Evolutionary conservation across 2,888 invertebrate species (phyloP).

Genomic region (Drosophila yooni): DNA sequence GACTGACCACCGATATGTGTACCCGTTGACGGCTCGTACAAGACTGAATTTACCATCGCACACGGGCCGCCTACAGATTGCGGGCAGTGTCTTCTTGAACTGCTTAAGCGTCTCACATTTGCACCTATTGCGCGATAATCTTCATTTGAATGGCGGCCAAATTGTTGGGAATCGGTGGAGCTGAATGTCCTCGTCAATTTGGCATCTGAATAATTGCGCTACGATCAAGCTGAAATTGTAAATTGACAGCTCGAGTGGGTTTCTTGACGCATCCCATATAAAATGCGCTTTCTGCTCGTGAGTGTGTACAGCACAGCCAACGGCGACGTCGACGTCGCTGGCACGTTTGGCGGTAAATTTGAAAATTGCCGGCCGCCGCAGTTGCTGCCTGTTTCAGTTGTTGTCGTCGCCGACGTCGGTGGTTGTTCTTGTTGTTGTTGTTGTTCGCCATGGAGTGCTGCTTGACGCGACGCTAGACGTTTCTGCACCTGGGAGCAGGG

Average conservation of each 20-base stretch:
- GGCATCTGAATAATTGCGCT: slow-evolving; percentile 45
- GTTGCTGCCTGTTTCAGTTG: slow-evolving; percentile 48
- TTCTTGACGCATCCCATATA: slow-evolving; percentile 88
- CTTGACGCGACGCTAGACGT: slow-evolving; percentile 31
- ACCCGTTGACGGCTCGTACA: slow-evolving; percentile 87
- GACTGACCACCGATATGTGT: slow-evolving; percentile 85
- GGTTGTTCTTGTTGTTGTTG: slow-evolving; percentile 49
- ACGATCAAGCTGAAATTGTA: slow-evolving; percentile 77
- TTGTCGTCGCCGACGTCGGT: slow-evolving; percentile 29
- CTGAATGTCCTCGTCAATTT: slow-evolving; percentile 51
- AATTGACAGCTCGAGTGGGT: slow-evolving; percentile 87
- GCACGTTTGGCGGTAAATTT: slow-evolving; percentile 85
- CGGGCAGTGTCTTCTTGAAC: slow-evolving; percentile 86
- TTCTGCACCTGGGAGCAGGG: slow-evolving; percentile 30
- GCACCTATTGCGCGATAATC: slow-evolving; percentile 46
- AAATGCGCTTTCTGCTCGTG: slow-evolving; percentile 84
- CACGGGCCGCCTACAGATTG: slow-evolving; percentile 88
- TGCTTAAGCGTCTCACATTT: slow-evolving; percentile 66
- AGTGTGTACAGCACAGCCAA: slow-evolving; percentile 78
- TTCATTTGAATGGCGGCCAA: slow-evolving; percentile 51
- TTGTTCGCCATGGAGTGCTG: slow-evolving; percentile 44
- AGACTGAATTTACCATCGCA: slow-evolving; percentile 87
- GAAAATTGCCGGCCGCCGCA: slow-evolving; percentile 81
- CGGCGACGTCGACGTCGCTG: slow-evolving; percentile 72
- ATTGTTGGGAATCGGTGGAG: slow-evolving; percentile 23